Base-by-base conservation (phyloP, 2,113 vertebrate genomes). In the Amazona guildingii region DNA sequence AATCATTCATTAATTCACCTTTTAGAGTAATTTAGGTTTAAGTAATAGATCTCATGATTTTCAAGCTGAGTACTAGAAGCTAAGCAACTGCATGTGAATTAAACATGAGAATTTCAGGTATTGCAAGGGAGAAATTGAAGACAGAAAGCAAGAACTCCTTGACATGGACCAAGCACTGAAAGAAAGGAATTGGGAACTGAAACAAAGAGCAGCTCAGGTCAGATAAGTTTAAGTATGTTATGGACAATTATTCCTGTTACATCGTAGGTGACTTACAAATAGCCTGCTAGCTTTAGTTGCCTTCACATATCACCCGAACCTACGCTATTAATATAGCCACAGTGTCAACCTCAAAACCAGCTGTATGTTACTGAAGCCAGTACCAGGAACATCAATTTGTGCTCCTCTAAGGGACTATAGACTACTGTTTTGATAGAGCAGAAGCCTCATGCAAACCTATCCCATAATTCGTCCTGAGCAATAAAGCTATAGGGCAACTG, bases 151-250 rank as follows among this genome's bases (percentile, higher is more conserved):
- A 52, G 98, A 99, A 93, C 97, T 99, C 62, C 96, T 99, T 94
- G 98, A 99, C 94, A 97, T 99, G 99, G 98, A 99, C 94, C 98
- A 97, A 69, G 98, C 98, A 20, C 95, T 99, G 88, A 99, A 99
- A 95, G 99, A 99, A 89, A 98, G 99, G 95, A 99, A 99, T 66
- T 99, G 99, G 98, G 99, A 99, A 96, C 98, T 99, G 88, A 99
- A 99, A 85, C 98, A 99, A 96, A 98, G 99, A 98, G 99, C 98
- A 78, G 98, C 98, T 96, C 99, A 99, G 98, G 99, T 99, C 96
- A 89, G 96, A 55, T 77, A 24, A 68, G 57, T 91, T 73, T 49
- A 51, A 83, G 43, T 83, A 75, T 74, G 62, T 93, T 88, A 79
- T 35, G 92, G 19, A 70, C 57, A 88, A 28, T 35, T 70, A 62